Evolutionary conservation across 2,888 invertebrate species (phyloP), one percentile per base, ranked within the genome.

Genomic region (Zele albiditarsus): DNA sequence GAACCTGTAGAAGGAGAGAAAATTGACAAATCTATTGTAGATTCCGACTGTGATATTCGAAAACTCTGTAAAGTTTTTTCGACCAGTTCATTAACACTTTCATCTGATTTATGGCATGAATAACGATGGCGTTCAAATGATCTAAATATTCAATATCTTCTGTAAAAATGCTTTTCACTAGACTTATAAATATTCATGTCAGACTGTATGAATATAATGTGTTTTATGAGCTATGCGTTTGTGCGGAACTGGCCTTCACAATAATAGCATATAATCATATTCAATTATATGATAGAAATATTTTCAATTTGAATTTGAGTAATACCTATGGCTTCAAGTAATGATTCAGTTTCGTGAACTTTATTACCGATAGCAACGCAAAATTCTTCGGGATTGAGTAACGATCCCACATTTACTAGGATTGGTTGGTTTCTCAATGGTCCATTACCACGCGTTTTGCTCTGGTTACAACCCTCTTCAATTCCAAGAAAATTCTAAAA

Each of bases 41-140:
- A 57, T 23, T n/a, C 57, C 8, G 27, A 46, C 5, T 3, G 27
- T 14, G 23, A 46, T 58, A 6, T 49, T 49, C 4, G 16, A 49
- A 31, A n/a, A 63, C 5, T 31, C 16, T 33, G 31, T 31, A 49
- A 4, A 28, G 27, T 25, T 27, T 63, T 63, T 20, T 16, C 1
- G 28, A 63, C n/a, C 6, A 6, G n/a, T 3, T 28, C 14, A 33
- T 16, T 23, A 4, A 38, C 3, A 33, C 27, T 25, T 49, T 16
- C 46, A 57, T 73, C 42, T 27, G 23, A 27, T 60, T 27, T n/a
- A 14, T 66, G 25, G 46, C 20, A 8, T 16, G 20, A 57, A 33
- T 75, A 67, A 42, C 75, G 27, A 67, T 71, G 75, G 28, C 67
- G 63, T 31, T 58, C 38, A 49, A 75, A 75, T 49, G 71, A 75